phyloP scores from a whole-genome alignment of 2,888 invertebrate genomes.

The Molanna angustata region DNA sequence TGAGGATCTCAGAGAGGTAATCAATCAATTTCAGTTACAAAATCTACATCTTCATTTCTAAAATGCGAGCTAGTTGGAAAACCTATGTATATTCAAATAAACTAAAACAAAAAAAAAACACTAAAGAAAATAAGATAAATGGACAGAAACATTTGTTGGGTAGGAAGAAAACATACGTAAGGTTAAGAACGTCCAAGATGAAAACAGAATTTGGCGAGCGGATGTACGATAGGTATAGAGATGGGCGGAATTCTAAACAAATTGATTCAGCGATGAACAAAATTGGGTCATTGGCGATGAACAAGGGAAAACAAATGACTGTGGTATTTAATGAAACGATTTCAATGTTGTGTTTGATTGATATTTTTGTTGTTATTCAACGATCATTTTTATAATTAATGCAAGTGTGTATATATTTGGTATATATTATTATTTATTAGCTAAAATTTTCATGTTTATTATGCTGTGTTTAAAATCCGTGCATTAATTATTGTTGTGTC shows the following conservation, averaged over 20 bases:
- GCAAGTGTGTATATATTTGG: too few relatives aligned
- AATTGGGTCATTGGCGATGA: too few relatives aligned
- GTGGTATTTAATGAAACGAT: not conserved
- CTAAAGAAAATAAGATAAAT: constrained; percentile 17
- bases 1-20: too few relatives aligned
- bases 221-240: too few relatives aligned
- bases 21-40: too few relatives aligned
- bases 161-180: not conserved
- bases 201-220: not conserved
- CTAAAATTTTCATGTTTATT: too few relatives aligned
- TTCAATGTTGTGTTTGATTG: not conserved
- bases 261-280: not conserved
- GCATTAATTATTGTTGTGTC: too few relatives aligned
- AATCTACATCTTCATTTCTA: too few relatives aligned
- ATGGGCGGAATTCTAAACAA: not conserved
- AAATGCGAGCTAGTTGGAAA: constrained; percentile 14
- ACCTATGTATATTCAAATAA: constrained; percentile 8
- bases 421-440: too few relatives aligned
- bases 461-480: too few relatives aligned
- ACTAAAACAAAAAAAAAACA: too few relatives aligned
- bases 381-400: too few relatives aligned
- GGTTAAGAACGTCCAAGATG: constrained; percentile 8
- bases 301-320: not conserved
- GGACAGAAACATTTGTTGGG: constrained; percentile 12
- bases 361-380: not conserved